Percentiles rank a stretch among this genome's conserved stretches.
Conservation (phyloP, 1,140 invertebrate species). For the Sycophaga agraensis region DNA sequence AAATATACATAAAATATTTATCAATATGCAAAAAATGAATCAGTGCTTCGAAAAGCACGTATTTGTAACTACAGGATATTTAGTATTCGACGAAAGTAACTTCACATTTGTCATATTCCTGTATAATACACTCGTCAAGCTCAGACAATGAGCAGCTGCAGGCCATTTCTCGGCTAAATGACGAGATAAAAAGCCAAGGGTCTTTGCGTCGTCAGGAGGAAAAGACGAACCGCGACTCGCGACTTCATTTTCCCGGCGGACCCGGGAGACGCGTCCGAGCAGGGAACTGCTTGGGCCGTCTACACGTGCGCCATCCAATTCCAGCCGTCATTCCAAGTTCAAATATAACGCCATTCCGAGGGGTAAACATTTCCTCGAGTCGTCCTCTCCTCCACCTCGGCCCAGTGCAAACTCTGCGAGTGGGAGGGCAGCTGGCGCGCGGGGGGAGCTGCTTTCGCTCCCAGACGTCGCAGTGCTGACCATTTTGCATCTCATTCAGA, state of each 20-base stretch:
- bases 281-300: too few species aligned
- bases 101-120: too few species aligned
- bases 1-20: too few species aligned
- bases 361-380: constrained; percentile 47
- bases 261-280: too few species aligned
- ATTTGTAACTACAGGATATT: too few species aligned
- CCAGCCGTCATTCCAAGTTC: constrained; percentile 49
- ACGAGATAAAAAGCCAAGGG: not conserved
- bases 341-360: constrained; percentile 48
- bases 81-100: too few species aligned
- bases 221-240: not conserved
- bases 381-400: not conserved
- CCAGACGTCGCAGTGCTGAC: constrained; percentile 39
- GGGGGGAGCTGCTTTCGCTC: too few species aligned
- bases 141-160: not conserved
- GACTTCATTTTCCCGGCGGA: too few species aligned
- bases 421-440: too few species aligned
- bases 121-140: not conserved
- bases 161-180: constrained; percentile 1
- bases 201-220: not conserved
- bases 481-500: constrained; percentile 49
- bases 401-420: constrained; percentile 10
- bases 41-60: too few species aligned
- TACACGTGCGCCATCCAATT: constrained; percentile 46
- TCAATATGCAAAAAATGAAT: too few species aligned